Evolutionary conservation across 2,797 vertebrate species (phyloP), one percentile per base, ranked within the genome.

Genomic region (Florisuga fusca): DNA sequence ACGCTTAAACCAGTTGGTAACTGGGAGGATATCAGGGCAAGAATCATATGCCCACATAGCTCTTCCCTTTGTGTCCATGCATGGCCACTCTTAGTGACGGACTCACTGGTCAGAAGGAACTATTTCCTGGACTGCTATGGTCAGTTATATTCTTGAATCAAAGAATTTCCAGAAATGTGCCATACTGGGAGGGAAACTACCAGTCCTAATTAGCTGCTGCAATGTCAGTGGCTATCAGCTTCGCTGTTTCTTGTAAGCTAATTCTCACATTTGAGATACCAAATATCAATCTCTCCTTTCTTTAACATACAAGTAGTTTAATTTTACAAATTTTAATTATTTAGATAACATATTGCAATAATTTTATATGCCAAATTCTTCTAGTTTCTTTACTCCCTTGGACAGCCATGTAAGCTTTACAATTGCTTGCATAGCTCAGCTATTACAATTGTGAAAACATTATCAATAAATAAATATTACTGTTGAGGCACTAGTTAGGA

Each of bases 401-500:
- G 91, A 94, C 16, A 93, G 73, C 78, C 95, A 41, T 6, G 21
- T 63, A 91, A 96, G 91, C 85, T 83, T 96, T 94, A 74, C 68
- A 69, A 54, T 48, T 94, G 92, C 87, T 97, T 94, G 51, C 54
- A 85, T 8, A 95, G 86, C 57, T 95, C 87, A 94, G 53, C 79
- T 92, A 94, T 94, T 95, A 94, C 22, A 84, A 45, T 50, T 91
- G 88, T 84, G 93, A 45, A 92, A 96, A 95, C 96, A 95, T 89
- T 96, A 95, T 79, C 77, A 91, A 64, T 96, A 97, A 96, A 97
- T 96, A 97, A 97, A 96, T 95, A 81, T 86, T 69, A 62, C 84
- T 90, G 86, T 55, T 91, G 75, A 16, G 9, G 75, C 73, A 85
- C 64, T 90, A 93, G 89, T 97, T 97, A 93, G 59, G 68, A 68